Conservation (phyloP, 35 echinoderm and acorn worm species). For the Eucidaris tribuloides region DNA sequence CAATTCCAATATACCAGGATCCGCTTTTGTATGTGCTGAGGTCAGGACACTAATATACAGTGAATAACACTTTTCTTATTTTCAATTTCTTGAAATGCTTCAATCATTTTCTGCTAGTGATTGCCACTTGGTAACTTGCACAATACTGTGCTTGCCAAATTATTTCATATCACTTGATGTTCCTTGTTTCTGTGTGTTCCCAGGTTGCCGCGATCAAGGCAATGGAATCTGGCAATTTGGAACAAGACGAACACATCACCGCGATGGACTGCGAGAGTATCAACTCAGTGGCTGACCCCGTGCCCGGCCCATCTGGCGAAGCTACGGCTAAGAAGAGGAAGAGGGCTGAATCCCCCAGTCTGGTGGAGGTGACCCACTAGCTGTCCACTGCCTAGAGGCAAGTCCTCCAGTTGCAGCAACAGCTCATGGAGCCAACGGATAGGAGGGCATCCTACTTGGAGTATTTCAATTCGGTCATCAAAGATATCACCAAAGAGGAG, state of each 20-base stretch:
- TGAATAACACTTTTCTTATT: background rate
- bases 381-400: conserved; percentile 16
- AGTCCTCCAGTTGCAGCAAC: conserved; percentile 15
- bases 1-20: background rate
- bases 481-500: conserved; percentile 39
- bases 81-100: background rate
- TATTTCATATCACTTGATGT: background rate
- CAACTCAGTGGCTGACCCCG: conserved; percentile 30
- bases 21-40: background rate
- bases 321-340: conserved; percentile 7
- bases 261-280: conserved; percentile 1
- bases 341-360: conserved; percentile 33
- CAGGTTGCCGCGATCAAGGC: conserved; percentile 25
- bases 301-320: conserved; percentile 8
- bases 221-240: conserved; percentile 40
- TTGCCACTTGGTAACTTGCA: background rate
- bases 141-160: conserved; percentile 20
- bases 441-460: conserved; percentile 31
- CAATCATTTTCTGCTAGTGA: background rate
- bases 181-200: conserved; percentile 21
- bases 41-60: background rate
- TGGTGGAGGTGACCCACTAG: conserved; percentile 15
- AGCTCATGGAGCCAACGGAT: conserved; percentile 12
- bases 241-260: conserved; percentile 29
- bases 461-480: conserved; percentile 29